phyloP scores from a whole-genome alignment of 1,140 invertebrate genomes.

The Mamestra configurata region DNA sequence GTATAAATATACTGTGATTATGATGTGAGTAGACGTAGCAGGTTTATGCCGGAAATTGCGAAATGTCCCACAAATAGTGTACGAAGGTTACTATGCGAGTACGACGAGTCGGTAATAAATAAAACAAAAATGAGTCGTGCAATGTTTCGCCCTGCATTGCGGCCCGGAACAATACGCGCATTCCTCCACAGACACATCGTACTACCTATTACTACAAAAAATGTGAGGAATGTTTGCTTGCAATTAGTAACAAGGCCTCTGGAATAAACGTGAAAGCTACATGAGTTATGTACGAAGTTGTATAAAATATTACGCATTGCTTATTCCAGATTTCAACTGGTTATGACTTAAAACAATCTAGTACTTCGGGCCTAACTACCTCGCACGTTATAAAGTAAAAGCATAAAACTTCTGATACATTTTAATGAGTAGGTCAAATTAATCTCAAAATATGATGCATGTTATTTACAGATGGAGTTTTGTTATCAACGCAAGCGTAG shows the following conservation, averaged over 20 bases:
- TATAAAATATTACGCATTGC: constrained; percentile 30
- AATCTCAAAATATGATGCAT: not conserved
- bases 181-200: not conserved
- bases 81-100: not conserved
- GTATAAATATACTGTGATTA: too few relatives aligned
- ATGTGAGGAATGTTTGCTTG: constrained; percentile 16
- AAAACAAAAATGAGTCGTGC: not conserved
- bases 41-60: not conserved
- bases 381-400: not conserved
- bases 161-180: not conserved
- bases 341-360: constrained; percentile 38
- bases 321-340: constrained; percentile 30
- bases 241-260: constrained; percentile 17
- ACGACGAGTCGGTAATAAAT: not conserved
- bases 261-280: not conserved
- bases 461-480: not conserved
- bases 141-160: not conserved
- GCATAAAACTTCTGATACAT: constrained; percentile 5
- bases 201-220: constrained; percentile 6
- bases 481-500: not conserved
- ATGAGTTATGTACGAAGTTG: constrained; percentile 21
- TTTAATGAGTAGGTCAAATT: constrained; percentile 19
- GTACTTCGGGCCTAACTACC: not conserved
- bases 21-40: too few relatives aligned
- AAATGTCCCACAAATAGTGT: constrained; percentile 6